These are phyloP conservation scores for Hypothenemus hampei DNA, from an alignment of 1,140 invertebrate genomes.

Conservation along the genomic window DNA sequence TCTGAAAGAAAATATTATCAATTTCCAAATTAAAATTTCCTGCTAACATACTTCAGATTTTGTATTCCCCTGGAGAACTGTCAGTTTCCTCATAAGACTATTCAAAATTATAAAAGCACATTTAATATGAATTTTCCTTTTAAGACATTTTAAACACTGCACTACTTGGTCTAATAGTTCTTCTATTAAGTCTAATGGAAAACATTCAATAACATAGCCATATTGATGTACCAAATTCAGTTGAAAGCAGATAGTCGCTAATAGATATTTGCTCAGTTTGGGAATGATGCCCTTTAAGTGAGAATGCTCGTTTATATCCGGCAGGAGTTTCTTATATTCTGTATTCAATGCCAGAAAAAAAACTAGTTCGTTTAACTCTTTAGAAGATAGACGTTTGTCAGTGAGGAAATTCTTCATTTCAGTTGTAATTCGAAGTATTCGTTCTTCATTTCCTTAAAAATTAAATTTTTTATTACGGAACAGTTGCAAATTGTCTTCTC, in stretches of 20 bases:
- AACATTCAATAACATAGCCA: conserved; percentile 27
- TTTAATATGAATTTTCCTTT: conserved; percentile 24
- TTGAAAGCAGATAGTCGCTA: conserved; percentile 34
- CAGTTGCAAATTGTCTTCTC: too few relatives aligned
- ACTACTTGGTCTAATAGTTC: conserved; percentile 38
- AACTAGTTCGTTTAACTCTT: conserved; percentile 32
- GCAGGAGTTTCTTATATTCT: conserved; percentile 26
- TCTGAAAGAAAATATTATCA: too few relatives aligned
- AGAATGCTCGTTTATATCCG: conserved; percentile 30
- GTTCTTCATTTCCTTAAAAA: conserved; percentile 38
- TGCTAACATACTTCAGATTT: too few relatives aligned
- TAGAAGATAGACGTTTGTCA: conserved; percentile 28
- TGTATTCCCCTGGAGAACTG: too few relatives aligned
- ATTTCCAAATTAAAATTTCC: too few relatives aligned
- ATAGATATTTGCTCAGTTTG: conserved; percentile 36
- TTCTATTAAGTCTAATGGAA: conserved; percentile 26
- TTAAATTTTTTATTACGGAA: too few relatives aligned
- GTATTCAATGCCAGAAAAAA: conserved; percentile 40
- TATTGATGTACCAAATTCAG: conserved; percentile 32
- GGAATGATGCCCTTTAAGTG: conserved; percentile 40
- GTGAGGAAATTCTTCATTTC: conserved; percentile 31
- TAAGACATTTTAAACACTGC: conserved; percentile 30
- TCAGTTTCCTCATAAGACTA: too few relatives aligned
- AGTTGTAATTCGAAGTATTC: conserved; percentile 29
- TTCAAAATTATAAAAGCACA: conserved; percentile 26